phyloP scores from a whole-genome alignment of 2,113 vertebrate genomes.

The Crotalus helleri region DNA sequence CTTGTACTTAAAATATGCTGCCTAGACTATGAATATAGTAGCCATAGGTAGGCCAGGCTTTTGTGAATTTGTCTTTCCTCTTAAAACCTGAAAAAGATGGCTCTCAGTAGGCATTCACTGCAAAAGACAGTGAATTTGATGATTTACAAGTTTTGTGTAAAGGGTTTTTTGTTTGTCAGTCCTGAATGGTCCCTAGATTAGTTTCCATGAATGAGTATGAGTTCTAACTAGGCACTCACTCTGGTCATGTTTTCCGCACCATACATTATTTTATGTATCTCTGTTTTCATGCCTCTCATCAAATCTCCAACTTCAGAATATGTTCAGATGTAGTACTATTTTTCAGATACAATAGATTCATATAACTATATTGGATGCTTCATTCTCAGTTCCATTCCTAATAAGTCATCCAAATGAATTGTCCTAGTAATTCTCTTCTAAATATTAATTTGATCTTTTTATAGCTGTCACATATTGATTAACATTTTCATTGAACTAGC shows the following conservation, averaged over 20 bases:
- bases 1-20: neutral
- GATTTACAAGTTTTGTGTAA: neutral
- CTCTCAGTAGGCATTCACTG: neutral
- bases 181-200: neutral
- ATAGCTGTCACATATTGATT: neutral
- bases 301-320: neutral
- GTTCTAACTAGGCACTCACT: neutral
- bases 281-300: neutral
- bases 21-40: neutral
- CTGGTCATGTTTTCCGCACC: neutral
- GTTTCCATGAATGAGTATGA: neutral
- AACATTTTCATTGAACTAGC: neutral
- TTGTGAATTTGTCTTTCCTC: neutral
- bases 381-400: neutral
- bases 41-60: neutral
- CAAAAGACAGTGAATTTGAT: neutral
- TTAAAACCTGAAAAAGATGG: neutral
- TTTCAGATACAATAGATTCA: neutral
- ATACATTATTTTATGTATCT: neutral
- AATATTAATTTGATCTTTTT: neutral
- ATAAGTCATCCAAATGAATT: neutral
- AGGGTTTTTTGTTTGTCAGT: neutral
- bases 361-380: neutral
- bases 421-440: neutral
- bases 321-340: neutral